These are phyloP conservation scores for Musca domestica DNA, from an alignment of 1,140 invertebrate genomes.

Conservation along the genomic window DNA sequence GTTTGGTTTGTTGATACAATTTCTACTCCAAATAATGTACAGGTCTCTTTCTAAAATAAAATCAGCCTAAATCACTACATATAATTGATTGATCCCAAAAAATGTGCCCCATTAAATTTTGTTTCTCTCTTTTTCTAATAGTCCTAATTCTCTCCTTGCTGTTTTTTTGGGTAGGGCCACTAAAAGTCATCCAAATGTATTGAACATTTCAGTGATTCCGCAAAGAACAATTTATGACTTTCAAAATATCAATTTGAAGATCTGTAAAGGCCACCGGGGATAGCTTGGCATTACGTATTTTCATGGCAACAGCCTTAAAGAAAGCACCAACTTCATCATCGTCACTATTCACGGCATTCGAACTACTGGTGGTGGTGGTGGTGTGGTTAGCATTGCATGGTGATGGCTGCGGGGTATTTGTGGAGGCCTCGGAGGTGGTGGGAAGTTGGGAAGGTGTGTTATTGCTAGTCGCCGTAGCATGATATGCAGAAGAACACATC, in stretches of 20 bases:
- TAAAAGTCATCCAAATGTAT: not conserved
- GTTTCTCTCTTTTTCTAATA: constrained; percentile 11
- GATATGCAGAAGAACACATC: not conserved
- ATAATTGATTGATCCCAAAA: not conserved
- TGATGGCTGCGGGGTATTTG: not conserved
- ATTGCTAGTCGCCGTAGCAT: not conserved
- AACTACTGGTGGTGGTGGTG: not conserved
- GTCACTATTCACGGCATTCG: constrained; percentile 23
- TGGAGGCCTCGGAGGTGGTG: not conserved
- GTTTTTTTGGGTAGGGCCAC: not conserved
- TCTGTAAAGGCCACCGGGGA: constrained; percentile 49
- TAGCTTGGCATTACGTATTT: constrained; percentile 47
- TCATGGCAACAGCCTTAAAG: constrained; percentile 49
- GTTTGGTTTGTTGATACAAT: too few relatives aligned
- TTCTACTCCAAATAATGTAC: too few relatives aligned
- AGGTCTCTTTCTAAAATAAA: too few relatives aligned
- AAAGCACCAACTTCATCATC: constrained; percentile 51
- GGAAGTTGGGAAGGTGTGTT: not conserved
- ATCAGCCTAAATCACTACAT: too few relatives aligned
- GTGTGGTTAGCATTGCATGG: not conserved
- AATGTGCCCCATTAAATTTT: constrained; percentile 3
- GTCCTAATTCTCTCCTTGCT: constrained; percentile 1
- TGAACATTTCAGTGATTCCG: constrained; percentile 39
- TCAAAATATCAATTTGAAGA: constrained; percentile 48
- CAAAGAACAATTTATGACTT: constrained; percentile 44